Evolutionary conservation across 30 jellyfish, hydroid and myxozoan species (phyloP).

Genomic region (Turritopsis rubra): DNA sequence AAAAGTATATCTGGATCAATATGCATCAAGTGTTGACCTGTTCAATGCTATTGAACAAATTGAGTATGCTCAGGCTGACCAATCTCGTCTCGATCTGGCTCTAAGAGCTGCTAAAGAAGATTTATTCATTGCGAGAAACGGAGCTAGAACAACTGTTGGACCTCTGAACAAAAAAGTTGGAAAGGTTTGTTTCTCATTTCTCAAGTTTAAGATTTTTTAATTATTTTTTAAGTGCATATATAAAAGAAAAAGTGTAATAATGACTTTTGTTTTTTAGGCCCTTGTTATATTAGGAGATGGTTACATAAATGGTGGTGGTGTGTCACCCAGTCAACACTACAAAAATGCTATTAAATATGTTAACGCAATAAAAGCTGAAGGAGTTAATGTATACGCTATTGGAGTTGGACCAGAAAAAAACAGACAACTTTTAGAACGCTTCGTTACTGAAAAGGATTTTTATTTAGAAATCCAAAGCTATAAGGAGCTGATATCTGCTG

Average conservation of each 20-base stretch:
- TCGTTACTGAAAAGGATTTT: slow-evolving; percentile 41
- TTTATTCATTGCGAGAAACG: slow-evolving; percentile 44
- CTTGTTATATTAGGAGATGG: slow-evolving; percentile 31
- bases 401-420: slow-evolving; percentile 70
- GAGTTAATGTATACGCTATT: slow-evolving; percentile 45
- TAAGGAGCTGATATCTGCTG: slow-evolving; percentile 33
- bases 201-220: not conserved
- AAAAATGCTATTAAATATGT: slow-evolving; percentile 1
- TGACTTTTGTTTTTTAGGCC: not conserved
- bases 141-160: slow-evolving; percentile 58
- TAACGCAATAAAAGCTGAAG: slow-evolving; percentile 39
- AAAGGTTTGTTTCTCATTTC: not conserved
- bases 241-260: not conserved
- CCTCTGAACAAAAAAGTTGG: slow-evolving; percentile 37
- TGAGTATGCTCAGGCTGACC: slow-evolving; percentile 50
- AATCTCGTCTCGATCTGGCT: slow-evolving; percentile 70
- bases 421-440: slow-evolving; percentile 37
- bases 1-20: slow-evolving; percentile 67
- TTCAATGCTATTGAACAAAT: slow-evolving; percentile 47
- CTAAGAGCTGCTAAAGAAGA: slow-evolving; percentile 59
- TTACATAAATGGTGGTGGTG: slow-evolving; percentile 27
- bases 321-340: not conserved
- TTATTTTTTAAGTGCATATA: not conserved
- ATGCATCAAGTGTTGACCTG: slow-evolving; percentile 36
- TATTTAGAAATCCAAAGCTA: slow-evolving; percentile 51